These are phyloP conservation scores for Sebastes itinus DNA, from an alignment of 2,797 vertebrate species.

Conservation along the genomic window DNA sequence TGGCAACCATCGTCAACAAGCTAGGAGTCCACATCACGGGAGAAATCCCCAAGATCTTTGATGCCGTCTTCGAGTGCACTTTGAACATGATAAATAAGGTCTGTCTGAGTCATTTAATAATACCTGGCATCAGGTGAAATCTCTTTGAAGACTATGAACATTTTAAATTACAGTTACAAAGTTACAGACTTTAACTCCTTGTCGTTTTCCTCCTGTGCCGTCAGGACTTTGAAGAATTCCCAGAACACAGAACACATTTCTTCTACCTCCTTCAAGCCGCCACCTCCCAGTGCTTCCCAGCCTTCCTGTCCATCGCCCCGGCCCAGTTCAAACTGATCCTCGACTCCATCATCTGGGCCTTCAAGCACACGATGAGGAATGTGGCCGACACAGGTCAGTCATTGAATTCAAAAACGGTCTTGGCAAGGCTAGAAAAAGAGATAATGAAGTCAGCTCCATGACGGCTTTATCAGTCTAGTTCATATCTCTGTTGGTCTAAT, in stretches of 20 bases:
- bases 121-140: neutral
- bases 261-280: slow-evolving; percentile 97
- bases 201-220: neutral
- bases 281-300: slow-evolving; percentile 97
- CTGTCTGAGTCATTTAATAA: neutral
- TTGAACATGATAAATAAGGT: slow-evolving; percentile 99
- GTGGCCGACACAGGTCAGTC: slow-evolving; percentile 93
- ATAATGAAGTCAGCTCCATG: neutral
- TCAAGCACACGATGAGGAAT: slow-evolving; percentile 98
- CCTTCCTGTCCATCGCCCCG: slow-evolving; percentile 94
- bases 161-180: neutral
- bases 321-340: slow-evolving; percentile 96
- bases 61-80: slow-evolving; percentile 98
- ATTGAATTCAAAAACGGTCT: neutral
- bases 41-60: slow-evolving; percentile 99
- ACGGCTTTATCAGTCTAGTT: neutral
- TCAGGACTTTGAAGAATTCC: slow-evolving; percentile 97
- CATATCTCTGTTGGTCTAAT: neutral
- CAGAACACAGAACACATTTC: slow-evolving; percentile 97
- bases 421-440: neutral
- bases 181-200: neutral
- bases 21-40: slow-evolving; percentile 95
- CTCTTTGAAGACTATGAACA: neutral
- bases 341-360: slow-evolving; percentile 99
- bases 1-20: slow-evolving; percentile 99